Base-by-base conservation (phyloP, 2,797 vertebrate genomes). In the Tragelaphus eurycerus region DNA sequence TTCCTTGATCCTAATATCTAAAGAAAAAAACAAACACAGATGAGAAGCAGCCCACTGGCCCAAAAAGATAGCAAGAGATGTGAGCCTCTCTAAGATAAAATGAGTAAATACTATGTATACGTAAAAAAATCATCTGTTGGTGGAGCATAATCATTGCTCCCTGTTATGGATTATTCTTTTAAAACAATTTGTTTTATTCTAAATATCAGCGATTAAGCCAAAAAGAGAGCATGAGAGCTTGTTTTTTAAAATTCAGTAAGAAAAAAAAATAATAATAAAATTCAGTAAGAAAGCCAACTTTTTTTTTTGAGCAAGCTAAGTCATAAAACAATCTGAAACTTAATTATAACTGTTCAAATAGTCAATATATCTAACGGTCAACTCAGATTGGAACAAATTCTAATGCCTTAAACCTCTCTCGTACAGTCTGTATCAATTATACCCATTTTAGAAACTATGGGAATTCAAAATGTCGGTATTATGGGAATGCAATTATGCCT, bases 1-100 rank as follows among this genome's bases (percentile, higher is more conserved):
- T 98, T 99, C 99, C 98, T 99, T 99, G 99, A 99, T 99, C 98
- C 99, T 99, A 99, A 99, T 99, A 98, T 99, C 99, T 99, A 98
- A 97, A 96, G 46, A 97, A 79, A 95, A 98, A 93, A 97, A 97
- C 93, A 98, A 97, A 98, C 71, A 97, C 21, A 93, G 50, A 98
- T 98, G 84, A 29, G 98, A 98, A 97, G 93, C 31, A 98, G 92
- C 90, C 93, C 96, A 98, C 46, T 98, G 97, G 92, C 96, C 6
- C 86, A 60, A 97, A 97, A 90, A 71, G 7, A 94, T 0, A 97
- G 85, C 74, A 96, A 89, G 95, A 98, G 84, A 98, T 95, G 60
- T 98, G 64, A 92, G 96, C 82, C 50, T 92, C 96, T 98, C 91
- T 96, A 94, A 81, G 74, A 81, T 86, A 95, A 57, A 95, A 64